phyloP scores from a whole-genome alignment of 2,888 invertebrate genomes.

The Melikaiella ostensackeni region DNA sequence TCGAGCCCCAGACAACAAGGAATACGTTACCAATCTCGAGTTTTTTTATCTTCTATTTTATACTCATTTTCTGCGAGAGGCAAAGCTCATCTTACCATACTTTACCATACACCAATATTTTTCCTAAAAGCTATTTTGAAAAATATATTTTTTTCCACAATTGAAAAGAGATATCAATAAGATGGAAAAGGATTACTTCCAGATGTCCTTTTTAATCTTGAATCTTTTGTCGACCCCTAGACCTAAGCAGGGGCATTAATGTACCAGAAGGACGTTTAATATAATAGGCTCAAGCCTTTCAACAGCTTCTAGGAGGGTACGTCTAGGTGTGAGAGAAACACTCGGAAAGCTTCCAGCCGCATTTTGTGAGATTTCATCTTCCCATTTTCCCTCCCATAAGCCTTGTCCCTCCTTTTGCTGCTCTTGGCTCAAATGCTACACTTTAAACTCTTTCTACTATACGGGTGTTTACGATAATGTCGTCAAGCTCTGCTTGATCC shows the following conservation, averaged over 20 bases:
- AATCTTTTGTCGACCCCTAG: not conserved
- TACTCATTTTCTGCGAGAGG: not conserved
- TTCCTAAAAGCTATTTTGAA: no score
- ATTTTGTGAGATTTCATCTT: conserved; percentile 42
- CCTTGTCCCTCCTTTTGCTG: not conserved
- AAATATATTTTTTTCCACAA: not conserved
- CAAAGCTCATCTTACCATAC: no score
- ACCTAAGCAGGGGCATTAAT: conserved; percentile 55
- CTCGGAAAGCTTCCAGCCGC: conserved; percentile 34
- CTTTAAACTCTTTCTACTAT: not conserved
- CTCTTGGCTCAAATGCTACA: not conserved
- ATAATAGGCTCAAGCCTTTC: conserved; percentile 57
- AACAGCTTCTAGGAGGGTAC: conserved; percentile 49
- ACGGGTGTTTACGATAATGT: not conserved
- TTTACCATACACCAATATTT: no score
- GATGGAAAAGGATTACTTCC: not conserved
- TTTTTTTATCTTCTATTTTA: not conserved
- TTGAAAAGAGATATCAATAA: not conserved
- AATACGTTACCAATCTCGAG: not conserved
- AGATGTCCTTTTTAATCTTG: not conserved
- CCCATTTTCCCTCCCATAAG: conserved; percentile 33
- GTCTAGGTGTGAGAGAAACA: conserved; percentile 22
- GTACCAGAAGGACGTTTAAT: conserved; percentile 61
- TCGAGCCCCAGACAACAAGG: not conserved
- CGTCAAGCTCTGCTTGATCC: not conserved